phyloP scores from a whole-genome alignment of 2,888 invertebrate species.

The Mellilla xanthometata region DNA sequence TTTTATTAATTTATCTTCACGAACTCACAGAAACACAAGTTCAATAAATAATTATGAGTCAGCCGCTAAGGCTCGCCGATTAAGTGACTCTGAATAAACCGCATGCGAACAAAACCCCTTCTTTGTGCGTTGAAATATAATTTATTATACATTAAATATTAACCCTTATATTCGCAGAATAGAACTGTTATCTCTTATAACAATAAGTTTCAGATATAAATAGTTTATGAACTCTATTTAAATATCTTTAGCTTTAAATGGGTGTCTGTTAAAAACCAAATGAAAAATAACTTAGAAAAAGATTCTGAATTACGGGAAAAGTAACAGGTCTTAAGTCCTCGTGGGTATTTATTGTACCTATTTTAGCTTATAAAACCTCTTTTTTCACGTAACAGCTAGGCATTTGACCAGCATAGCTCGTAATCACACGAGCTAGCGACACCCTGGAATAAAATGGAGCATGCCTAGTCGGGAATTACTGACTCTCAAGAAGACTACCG shows the following conservation, averaged over 20 bases:
- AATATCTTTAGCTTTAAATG: not conserved
- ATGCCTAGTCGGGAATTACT: no score
- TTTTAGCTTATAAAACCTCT: no score
- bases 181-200: not conserved
- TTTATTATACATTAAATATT: slow-evolving; percentile 38
- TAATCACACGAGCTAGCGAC: no score
- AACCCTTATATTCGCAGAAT: slow-evolving; percentile 21
- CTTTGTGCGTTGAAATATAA: slow-evolving; percentile 42
- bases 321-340: no score
- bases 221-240: slow-evolving; percentile 1
- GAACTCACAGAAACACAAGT: slow-evolving; percentile 62
- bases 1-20: no score
- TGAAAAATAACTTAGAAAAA: no score
- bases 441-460: no score
- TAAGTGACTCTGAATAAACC: slow-evolving; percentile 54
- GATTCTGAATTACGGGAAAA: no score
- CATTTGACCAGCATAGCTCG: no score
- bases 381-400: no score
- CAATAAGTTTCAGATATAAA: slow-evolving; percentile 6
- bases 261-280: not conserved
- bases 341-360: no score
- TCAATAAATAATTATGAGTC: slow-evolving; percentile 65
- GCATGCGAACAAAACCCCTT: slow-evolving; percentile 51
- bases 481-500: no score
- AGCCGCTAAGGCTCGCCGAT: slow-evolving; percentile 58